Base-by-base conservation (phyloP, 2,888 invertebrate genomes). In the Hylaea fasciaria region DNA sequence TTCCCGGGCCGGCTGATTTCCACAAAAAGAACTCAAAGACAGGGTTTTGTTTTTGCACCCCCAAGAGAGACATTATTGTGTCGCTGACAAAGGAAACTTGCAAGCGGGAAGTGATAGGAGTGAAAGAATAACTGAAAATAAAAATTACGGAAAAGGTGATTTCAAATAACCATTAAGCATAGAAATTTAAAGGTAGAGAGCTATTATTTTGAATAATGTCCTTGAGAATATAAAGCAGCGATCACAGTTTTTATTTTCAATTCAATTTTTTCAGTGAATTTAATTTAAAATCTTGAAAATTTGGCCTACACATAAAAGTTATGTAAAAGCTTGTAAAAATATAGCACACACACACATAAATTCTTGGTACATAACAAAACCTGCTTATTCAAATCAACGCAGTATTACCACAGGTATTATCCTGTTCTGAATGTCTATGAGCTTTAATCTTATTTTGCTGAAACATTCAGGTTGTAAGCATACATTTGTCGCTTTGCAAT, bases 61-160 rank as follows among this genome's bases (percentile, higher is more conserved):
- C 61, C 61, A 7, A 7, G 61, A 56, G 61, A 10, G 47, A 52
- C 61, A 51, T 61, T 56, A 60, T 40, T 61, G 56, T 56, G 47
- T 44, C 41, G 51, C 52, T 47, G 48, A 61, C 56, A 61, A 52
- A 61, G 41, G 44, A 35, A 55, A 45, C 49, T 49, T 17, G 59
- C 53, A 39, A 47, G 53, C 17, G 59, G 49, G 48, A 12, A 17
- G 29, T 56, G 55, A 51, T 49, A 32, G 8, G 43, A n/a, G 13
- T 12, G 41, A 16, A 13, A 10, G 8, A 53, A 53, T 50, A 29
- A 12, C 46, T 46, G 32, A 28, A 48, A 54, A 46, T 32, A 44
- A 53, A 59, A 28, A 40, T 46, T 46, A 10, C 8, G 17, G 39
- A 35, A 14, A 44, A 12, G 40, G 14, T 5, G 14, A 37, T 7